Conservation (phyloP, 1,140 invertebrate species). For the Lepeophtheirus salmonis region DNA sequence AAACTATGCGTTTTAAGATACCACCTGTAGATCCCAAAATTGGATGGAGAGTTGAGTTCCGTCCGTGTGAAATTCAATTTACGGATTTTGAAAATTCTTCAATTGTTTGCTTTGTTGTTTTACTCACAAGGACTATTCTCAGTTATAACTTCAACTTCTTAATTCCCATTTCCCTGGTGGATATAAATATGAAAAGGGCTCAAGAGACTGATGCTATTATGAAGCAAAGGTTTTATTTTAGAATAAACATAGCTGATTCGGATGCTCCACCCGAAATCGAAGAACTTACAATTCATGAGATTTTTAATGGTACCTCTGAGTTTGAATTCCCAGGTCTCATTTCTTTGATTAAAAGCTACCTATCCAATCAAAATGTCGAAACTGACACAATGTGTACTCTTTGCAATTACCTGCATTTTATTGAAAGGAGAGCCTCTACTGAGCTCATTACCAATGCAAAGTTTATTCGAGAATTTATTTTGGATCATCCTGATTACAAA, state of each 20-base stretch:
- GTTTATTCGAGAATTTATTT: constrained; percentile 80
- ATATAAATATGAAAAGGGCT: constrained; percentile 91
- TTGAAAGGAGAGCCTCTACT: constrained; percentile 69
- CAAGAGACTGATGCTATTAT: constrained; percentile 71
- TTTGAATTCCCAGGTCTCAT: constrained; percentile 83
- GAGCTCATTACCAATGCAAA: constrained; percentile 63
- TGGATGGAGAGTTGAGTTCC: constrained; percentile 98
- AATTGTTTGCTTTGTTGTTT: constrained; percentile 91
- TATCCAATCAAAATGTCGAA: constrained; percentile 81
- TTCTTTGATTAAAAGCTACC: constrained; percentile 76
- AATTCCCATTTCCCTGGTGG: constrained; percentile 76
- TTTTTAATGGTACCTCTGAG: constrained; percentile 73
- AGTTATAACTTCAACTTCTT: constrained; percentile 90
- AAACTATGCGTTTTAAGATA: constrained; percentile 98
- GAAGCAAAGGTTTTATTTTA: constrained; percentile 73
- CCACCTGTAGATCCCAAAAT: constrained; percentile 84
- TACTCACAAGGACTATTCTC: constrained; percentile 87
- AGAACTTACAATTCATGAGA: constrained; percentile 78
- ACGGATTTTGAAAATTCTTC: constrained; percentile 99
- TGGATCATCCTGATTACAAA: constrained; percentile 19
- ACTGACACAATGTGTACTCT: constrained; percentile 91
- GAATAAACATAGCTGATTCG: constrained; percentile 44
- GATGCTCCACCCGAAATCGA: constrained; percentile 35
- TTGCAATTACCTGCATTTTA: constrained; percentile 85
- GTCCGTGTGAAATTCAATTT: constrained; percentile 92